Evolutionary conservation across 2,888 invertebrate species (phyloP).

Genomic region (Pecten maximus): DNA sequence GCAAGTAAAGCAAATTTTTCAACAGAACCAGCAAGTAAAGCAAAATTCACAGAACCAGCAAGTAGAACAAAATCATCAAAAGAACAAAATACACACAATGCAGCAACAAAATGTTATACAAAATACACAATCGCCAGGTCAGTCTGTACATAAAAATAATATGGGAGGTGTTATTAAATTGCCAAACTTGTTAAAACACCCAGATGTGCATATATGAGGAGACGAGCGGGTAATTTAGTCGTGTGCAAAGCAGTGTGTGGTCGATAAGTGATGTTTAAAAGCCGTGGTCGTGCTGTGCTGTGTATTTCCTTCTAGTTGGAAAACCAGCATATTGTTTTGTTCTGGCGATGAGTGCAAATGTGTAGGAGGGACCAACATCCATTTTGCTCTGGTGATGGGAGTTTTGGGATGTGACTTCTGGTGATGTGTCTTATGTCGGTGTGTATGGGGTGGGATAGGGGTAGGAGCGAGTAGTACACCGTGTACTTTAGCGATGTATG

Average conservation of each 20-base stretch:
- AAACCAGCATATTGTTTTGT: too few relatives aligned
- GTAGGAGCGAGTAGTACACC: too few relatives aligned
- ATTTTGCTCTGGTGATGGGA: too few relatives aligned
- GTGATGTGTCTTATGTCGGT: too few relatives aligned
- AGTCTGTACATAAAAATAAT: neutral
- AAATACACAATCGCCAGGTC: neutral
- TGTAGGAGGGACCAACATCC: too few relatives aligned
- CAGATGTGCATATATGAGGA: neutral
- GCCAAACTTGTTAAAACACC: neutral
- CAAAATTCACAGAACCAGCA: neutral
- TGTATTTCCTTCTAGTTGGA: too few relatives aligned
- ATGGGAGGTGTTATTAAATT: neutral
- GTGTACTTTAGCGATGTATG: too few relatives aligned
- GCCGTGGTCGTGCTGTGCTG: too few relatives aligned
- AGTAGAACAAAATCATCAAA: neutral
- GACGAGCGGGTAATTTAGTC: neutral
- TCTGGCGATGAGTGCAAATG: too few relatives aligned
- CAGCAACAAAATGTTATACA: neutral
- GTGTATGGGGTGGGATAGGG: too few relatives aligned
- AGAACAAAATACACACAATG: neutral
- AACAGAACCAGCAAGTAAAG: neutral
- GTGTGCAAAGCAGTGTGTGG: neutral
- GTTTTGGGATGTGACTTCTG: too few relatives aligned
- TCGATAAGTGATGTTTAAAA: neutral
- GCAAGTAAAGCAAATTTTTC: neutral